These are phyloP conservation scores for Pleuronectes platessa DNA, from an alignment of 2,113 vertebrate genomes.

Conservation along the genomic window DNA sequence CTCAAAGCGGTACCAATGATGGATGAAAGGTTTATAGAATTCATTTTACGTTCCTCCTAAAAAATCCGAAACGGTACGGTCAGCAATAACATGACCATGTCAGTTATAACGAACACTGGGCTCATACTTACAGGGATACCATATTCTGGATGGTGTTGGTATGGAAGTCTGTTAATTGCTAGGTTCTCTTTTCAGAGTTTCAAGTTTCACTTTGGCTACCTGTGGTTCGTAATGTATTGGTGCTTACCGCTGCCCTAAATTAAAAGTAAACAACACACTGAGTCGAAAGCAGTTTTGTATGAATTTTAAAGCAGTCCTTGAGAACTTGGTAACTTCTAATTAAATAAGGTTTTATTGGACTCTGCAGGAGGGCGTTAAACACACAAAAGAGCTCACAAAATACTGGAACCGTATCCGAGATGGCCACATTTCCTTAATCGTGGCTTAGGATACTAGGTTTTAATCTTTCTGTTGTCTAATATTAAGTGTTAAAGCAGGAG, in stretches of 20 bases:
- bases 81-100: not conserved
- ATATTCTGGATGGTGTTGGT: not conserved
- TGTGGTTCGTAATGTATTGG: slow-evolving; percentile 7
- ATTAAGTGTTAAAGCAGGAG: not conserved
- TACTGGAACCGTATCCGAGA: not conserved
- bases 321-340: slow-evolving; percentile 42
- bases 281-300: not conserved
- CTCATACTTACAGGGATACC: not conserved
- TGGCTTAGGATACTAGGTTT: not conserved
- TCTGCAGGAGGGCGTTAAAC: slow-evolving; percentile 18
- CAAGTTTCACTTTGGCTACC: not conserved
- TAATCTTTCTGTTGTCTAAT: slow-evolving; percentile 14
- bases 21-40: not conserved
- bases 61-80: not conserved
- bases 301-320: slow-evolving; percentile 17
- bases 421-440: not conserved
- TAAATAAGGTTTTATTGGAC: slow-evolving; percentile 31
- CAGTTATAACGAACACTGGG: not conserved
- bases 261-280: slow-evolving; percentile 14
- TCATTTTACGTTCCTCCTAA: not conserved
- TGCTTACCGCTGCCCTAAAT: slow-evolving; percentile 5
- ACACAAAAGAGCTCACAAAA: slow-evolving; percentile 3
- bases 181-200: not conserved
- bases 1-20: not conserved
- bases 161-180: slow-evolving; percentile 3